These are phyloP conservation scores for Cheilosia urbana DNA, from an alignment of 2,888 invertebrate species.

Conservation along the genomic window DNA sequence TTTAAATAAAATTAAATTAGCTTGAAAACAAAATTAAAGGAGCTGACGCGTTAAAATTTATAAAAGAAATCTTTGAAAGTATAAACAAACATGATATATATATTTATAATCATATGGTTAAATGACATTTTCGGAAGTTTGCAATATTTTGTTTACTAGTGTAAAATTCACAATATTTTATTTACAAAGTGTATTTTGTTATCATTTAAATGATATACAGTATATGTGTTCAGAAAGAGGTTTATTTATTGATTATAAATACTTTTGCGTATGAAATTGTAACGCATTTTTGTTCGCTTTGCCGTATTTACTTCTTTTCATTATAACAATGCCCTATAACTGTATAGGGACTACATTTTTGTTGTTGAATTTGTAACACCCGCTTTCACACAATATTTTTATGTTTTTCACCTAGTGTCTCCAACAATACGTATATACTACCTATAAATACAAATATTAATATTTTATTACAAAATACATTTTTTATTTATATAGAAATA, in stretches of 20 bases:
- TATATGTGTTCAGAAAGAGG: constrained; percentile 29
- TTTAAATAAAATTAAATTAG: neutral
- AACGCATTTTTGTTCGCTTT: constrained; percentile 39
- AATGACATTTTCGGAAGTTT: constrained; percentile 33
- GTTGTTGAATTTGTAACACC: constrained; percentile 7
- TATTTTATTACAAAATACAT: no score
- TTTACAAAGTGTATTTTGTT: constrained; percentile 13
- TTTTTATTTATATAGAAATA: constrained; percentile 5
- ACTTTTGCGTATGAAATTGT: neutral
- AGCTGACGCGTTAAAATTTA: constrained; percentile 31
- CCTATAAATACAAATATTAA: constrained; percentile 1
- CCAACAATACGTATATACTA: constrained; percentile 12
- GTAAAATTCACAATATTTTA: constrained; percentile 1
- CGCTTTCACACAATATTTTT: constrained; percentile 11
- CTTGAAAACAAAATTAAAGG: constrained; percentile 17
- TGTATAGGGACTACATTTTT: constrained; percentile 1
- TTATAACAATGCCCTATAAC: neutral
- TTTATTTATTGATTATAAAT: neutral
- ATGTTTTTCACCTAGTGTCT: neutral
- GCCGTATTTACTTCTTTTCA: constrained; percentile 1
- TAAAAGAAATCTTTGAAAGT: neutral
- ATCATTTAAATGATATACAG: neutral
- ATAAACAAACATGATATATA: neutral
- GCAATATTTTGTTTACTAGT: constrained; percentile 32
- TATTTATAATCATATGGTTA: constrained; percentile 22